Base-by-base conservation (phyloP, 2,797 vertebrate genomes). In the Capromys pilorides region DNA sequence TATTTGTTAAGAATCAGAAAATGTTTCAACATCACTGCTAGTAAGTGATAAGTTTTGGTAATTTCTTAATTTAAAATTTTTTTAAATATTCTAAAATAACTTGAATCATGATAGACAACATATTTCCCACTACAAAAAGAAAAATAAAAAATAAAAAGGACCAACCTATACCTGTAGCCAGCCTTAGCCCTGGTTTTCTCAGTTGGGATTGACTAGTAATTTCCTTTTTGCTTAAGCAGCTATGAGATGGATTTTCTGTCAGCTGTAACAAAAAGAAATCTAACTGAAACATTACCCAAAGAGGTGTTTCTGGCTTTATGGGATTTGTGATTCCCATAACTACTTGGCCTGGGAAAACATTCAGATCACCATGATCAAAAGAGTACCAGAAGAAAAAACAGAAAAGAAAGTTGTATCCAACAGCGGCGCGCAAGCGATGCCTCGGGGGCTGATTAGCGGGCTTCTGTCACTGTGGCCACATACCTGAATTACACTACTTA, bases 171-270 rank as follows among this genome's bases (percentile, higher is more conserved):
- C 6, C 8, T 36, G 1, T n/a, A 11, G 26, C 36, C 45, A 62
- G 75, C 33, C 21, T 89, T 7, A 54, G 28, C 61, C 22, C 36
- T 19, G 21, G 16, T 49, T 71, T 91, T 51, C 66, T 86, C 64
- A 26, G 4, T 2, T 54, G 88, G 10, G n/a, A 61, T 93, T 92
- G 45, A 57, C 11, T 75, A 71, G 49, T 88, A 66, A 88, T 93
- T 89, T 91, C 31, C 49, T 69, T 85, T 93, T 93, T 87, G 21
- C 71, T 61, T 71, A 84, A 88, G 26, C 4, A 79, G 33, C 5
- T 45, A 26, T 57, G 62, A 82, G 78, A 45, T 80, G 64, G 36
- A 51, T 78, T 92, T 96, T 93, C 71, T 96, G 82, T 87, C 22
- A 45, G 31, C 39, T 49, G 39, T 61, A 84, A 80, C 41, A 64